These are phyloP conservation scores for Periplaneta americana DNA, from an alignment of 1,140 invertebrate genomes.

Conservation along the genomic window DNA sequence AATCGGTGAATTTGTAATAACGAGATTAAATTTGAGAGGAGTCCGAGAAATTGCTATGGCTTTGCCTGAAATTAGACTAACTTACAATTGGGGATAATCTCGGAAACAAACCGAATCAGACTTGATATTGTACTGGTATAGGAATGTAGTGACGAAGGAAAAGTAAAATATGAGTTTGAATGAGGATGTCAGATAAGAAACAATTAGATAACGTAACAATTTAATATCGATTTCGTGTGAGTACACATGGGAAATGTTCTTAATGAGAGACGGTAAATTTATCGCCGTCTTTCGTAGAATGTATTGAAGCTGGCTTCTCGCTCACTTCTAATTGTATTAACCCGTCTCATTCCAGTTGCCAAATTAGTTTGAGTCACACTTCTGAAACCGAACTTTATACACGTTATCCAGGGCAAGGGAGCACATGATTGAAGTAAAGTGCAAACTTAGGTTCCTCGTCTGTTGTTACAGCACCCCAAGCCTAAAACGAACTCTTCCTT, in stretches of 20 bases:
- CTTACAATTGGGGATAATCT: too few species aligned
- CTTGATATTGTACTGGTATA: too few species aligned
- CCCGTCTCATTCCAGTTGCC: neutral
- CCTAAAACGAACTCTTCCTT: neutral
- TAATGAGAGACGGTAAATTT: neutral
- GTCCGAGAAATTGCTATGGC: too few species aligned
- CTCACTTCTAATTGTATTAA: neutral
- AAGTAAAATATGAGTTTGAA: too few species aligned
- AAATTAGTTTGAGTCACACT: neutral
- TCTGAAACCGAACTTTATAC: neutral
- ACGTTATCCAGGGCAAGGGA: neutral
- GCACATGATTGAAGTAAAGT: neutral
- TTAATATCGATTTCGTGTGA: too few species aligned
- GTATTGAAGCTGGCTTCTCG: neutral
- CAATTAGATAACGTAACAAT: too few species aligned
- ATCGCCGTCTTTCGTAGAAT: neutral
- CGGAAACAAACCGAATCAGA: too few species aligned
- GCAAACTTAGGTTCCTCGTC: neutral
- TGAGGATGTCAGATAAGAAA: too few species aligned
- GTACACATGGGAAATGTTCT: neutral
- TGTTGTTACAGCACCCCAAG: neutral
- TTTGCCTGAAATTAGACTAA: too few species aligned
- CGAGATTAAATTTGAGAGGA: too few species aligned
- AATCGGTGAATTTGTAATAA: too few species aligned
- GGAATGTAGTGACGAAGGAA: too few species aligned